These are phyloP conservation scores for Pachliopta kotzebuea DNA, from an alignment of 2,888 invertebrate species.

Conservation along the genomic window DNA sequence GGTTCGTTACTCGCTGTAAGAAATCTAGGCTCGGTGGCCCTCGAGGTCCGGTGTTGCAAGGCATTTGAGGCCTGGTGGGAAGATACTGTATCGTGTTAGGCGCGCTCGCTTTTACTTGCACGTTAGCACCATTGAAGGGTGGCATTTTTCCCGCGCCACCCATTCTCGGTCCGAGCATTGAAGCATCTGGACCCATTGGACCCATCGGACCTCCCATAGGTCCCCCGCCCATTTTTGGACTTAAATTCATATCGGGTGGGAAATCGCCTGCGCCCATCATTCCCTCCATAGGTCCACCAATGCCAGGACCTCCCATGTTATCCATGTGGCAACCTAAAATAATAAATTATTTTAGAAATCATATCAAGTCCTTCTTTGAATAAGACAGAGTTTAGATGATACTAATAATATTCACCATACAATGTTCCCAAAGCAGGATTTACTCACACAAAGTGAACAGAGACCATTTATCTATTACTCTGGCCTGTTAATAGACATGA, in stretches of 20 bases:
- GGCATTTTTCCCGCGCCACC: slow-evolving; percentile 79
- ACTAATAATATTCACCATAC: too few relatives aligned
- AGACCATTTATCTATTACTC: too few relatives aligned
- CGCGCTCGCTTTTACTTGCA: slow-evolving; percentile 97
- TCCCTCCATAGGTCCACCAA: slow-evolving; percentile 76
- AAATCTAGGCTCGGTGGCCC: slow-evolving; percentile 95
- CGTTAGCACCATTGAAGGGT: slow-evolving; percentile 85
- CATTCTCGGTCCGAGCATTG: slow-evolving; percentile 85
- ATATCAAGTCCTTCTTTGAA: too few relatives aligned
- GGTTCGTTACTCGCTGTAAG: slow-evolving; percentile 92
- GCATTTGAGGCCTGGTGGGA: slow-evolving; percentile 95
- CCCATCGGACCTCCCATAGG: slow-evolving; percentile 78
- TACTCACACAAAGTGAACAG: too few relatives aligned
- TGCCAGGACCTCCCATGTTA: slow-evolving; percentile 73
- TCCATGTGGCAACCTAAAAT: slow-evolving; percentile 75
- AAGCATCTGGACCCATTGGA: slow-evolving; percentile 75
- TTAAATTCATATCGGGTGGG: slow-evolving; percentile 79
- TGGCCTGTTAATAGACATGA: too few relatives aligned
- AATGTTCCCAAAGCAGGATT: too few relatives aligned
- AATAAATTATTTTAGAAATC: neutral
- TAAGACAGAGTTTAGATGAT: too few relatives aligned
- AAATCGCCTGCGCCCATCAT: slow-evolving; percentile 78
- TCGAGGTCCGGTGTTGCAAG: slow-evolving; percentile 84
- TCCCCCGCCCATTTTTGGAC: slow-evolving; percentile 83
- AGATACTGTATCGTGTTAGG: slow-evolving; percentile 99